phyloP scores from a whole-genome alignment of 2,888 invertebrate genomes.

The Andrena minutula region DNA sequence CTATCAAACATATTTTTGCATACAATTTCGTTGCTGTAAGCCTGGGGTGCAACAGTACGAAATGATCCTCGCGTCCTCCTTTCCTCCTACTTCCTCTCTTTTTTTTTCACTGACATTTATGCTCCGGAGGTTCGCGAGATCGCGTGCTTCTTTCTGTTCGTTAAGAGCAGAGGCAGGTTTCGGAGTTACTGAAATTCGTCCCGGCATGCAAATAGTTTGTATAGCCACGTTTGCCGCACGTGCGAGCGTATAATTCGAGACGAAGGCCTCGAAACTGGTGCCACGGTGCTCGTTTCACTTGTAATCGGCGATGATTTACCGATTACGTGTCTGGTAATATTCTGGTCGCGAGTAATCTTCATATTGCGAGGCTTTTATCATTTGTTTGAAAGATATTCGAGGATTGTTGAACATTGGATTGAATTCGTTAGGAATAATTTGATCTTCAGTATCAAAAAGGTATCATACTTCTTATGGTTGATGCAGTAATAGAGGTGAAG shows the following conservation, averaged over 20 bases:
- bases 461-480: neutral
- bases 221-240: constrained; percentile 33
- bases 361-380: neutral
- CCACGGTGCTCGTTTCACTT: constrained; percentile 11
- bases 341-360: neutral
- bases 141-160: constrained; percentile 69
- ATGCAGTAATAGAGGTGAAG: neutral
- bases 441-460: neutral
- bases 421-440: neutral
- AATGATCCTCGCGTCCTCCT: constrained; percentile 26
- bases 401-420: neutral
- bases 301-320: constrained; percentile 37
- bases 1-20: constrained; percentile 3
- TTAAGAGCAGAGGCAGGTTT: constrained; percentile 52
- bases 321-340: constrained; percentile 11
- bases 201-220: constrained; percentile 67
- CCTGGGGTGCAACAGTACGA: constrained; percentile 1
- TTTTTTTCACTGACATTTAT: constrained; percentile 56
- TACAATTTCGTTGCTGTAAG: constrained; percentile 3
- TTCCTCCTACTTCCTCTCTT: constrained; percentile 11
- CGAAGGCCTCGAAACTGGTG: constrained; percentile 43
- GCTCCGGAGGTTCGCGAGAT: constrained; percentile 46
- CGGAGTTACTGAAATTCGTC: constrained; percentile 62
- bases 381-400: neutral
- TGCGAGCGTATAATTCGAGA: constrained; percentile 43